A percentile compares a stretch with the other conserved stretches of the same genome.
These are phyloP conservation scores for Globodera rostochiensis DNA, from an alignment of 1,140 invertebrate species.

Conservation along the genomic window DNA sequence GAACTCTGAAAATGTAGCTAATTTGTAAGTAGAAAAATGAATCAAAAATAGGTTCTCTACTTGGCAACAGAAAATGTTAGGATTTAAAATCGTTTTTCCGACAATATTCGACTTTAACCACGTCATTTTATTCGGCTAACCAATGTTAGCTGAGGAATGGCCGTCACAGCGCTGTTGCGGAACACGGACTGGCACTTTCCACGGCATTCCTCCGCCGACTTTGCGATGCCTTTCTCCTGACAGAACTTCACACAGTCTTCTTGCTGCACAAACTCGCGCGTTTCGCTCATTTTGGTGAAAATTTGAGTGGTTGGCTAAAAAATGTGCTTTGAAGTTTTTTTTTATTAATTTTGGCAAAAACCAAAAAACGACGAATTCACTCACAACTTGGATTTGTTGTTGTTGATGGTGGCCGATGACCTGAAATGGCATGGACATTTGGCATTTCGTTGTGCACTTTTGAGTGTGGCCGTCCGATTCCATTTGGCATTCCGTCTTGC, in stretches of 20 bases:
- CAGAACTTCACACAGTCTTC: neutral
- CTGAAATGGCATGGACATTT: neutral
- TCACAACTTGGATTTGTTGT: neutral
- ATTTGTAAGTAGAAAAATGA: no score
- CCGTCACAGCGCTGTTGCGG: no score
- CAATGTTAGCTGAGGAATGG: constrained; percentile 2
- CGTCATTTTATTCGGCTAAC: neutral
- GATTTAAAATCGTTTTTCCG: no score
- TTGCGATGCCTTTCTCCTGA: neutral
- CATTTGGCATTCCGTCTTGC: neutral
- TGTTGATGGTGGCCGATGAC: neutral
- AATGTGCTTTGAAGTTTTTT: neutral
- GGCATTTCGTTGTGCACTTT: neutral
- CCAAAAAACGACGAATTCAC: neutral
- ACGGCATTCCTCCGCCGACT: neutral
- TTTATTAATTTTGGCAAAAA: no score
- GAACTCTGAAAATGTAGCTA: no score
- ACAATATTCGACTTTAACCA: no score
- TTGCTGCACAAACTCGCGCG: neutral
- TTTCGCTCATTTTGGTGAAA: neutral
- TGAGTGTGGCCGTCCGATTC: neutral
- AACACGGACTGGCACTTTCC: neutral
- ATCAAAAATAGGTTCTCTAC: no score
- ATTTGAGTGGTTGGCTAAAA: neutral
- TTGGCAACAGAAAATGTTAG: no score